These are phyloP conservation scores for Lycaon pictus DNA, from an alignment of 2,113 vertebrate genomes.

Conservation along the genomic window DNA sequence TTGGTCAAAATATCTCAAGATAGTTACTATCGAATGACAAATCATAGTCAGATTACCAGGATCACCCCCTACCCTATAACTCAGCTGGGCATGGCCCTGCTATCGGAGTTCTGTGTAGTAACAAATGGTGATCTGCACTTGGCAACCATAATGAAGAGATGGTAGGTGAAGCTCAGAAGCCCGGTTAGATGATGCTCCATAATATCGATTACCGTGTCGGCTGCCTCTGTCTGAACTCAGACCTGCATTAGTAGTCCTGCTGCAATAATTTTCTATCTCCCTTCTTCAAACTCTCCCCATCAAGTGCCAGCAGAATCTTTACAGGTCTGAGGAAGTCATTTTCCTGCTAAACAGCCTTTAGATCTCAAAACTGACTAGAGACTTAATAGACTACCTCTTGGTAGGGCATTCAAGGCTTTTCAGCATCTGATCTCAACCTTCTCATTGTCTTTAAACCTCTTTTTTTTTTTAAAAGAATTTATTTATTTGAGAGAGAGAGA, in stretches of 20 bases:
- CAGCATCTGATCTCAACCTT: neutral
- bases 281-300: neutral
- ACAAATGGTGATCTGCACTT: neutral
- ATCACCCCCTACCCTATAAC: neutral
- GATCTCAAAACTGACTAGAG: neutral
- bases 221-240: neutral
- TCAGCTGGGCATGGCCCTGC: neutral
- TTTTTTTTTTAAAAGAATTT: neutral
- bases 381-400: neutral
- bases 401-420: neutral
- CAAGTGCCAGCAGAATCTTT: neutral
- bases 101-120: neutral
- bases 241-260: neutral
- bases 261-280: neutral
- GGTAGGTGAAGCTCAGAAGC: neutral
- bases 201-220: neutral
- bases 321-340: neutral
- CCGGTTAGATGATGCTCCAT: neutral
- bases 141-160: neutral
- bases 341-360: neutral
- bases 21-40: neutral
- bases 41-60: neutral
- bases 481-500: neutral
- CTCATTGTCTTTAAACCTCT: neutral
- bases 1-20: neutral